These are phyloP conservation scores for Amblyornis subalaris DNA, from an alignment of 2,113 vertebrate species.

Conservation along the genomic window DNA sequence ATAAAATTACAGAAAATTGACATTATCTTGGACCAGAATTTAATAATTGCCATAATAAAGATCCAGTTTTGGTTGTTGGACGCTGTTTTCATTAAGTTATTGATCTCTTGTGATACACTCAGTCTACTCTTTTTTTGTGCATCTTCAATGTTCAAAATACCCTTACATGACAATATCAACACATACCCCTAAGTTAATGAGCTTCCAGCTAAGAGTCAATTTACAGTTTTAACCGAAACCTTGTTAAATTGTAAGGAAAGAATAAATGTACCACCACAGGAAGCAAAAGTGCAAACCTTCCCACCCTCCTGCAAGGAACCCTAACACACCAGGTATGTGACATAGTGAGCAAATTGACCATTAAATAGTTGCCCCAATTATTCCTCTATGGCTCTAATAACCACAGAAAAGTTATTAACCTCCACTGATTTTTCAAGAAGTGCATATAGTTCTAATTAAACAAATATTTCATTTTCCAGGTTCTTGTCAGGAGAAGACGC, in stretches of 20 bases:
- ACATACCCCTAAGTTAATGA: not conserved
- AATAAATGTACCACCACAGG: not conserved
- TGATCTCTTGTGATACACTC: not conserved
- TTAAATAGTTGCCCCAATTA: not conserved
- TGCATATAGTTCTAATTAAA: constrained; percentile 24
- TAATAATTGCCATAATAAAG: not conserved
- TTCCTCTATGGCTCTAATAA: constrained; percentile 11
- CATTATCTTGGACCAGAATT: not conserved
- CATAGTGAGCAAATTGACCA: not conserved
- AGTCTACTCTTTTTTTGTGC: not conserved
- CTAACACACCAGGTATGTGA: not conserved
- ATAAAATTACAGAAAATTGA: not conserved
- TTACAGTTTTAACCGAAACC: not conserved
- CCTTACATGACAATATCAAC: not conserved
- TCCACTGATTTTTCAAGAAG: constrained; percentile 17
- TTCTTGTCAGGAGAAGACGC: not conserved
- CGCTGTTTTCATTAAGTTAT: not conserved
- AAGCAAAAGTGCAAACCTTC: not conserved
- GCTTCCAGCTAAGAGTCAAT: constrained; percentile 11
- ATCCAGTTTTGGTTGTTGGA: not conserved
- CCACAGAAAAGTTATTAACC: not conserved
- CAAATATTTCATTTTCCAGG: constrained; percentile 32
- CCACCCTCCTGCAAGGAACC: rapidly evolving
- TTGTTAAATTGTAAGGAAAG: not conserved
- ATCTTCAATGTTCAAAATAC: not conserved